Evolutionary conservation across 2,113 vertebrate genomes (phyloP).

Genomic region (Salvelinus sp.): DNA sequence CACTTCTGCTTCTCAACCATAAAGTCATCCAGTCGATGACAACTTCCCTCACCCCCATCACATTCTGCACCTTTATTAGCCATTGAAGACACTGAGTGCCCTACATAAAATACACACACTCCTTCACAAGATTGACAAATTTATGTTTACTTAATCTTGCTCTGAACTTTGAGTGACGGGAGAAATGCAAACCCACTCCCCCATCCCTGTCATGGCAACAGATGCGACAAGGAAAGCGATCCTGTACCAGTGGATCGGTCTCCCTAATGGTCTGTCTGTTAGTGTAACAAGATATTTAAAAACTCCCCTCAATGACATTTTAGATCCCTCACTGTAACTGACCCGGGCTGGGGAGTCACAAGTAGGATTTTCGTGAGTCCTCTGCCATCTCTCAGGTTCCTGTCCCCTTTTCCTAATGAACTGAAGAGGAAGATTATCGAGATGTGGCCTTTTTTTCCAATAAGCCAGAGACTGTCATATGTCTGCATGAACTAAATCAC

Average conservation of each 20-base stretch:
- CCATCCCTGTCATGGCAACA: slow-evolving; percentile 75
- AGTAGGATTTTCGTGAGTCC: slow-evolving; percentile 77
- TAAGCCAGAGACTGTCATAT: slow-evolving; percentile 32
- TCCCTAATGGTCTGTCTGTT: slow-evolving; percentile 83
- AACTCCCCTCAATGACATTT: slow-evolving; percentile 77
- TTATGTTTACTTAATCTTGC: slow-evolving; percentile 69
- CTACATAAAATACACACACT: slow-evolving; percentile 7
- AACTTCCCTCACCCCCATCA: slow-evolving; percentile 9
- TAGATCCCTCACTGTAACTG: slow-evolving; percentile 82
- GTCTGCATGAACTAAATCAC: not conserved
- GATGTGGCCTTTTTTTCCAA: slow-evolving; percentile 49
- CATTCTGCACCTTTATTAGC: slow-evolving; percentile 10
- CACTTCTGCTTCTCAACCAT: not conserved
- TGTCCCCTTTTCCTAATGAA: slow-evolving; percentile 74
- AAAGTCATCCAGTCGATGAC: slow-evolving; percentile 18
- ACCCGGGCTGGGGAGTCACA: slow-evolving; percentile 76
- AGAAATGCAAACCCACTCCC: slow-evolving; percentile 73
- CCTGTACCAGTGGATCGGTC: slow-evolving; percentile 79
- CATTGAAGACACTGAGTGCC: slow-evolving; percentile 1
- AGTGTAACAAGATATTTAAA: slow-evolving; percentile 80
- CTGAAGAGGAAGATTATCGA: slow-evolving; percentile 54
- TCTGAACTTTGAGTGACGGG: slow-evolving; percentile 80
- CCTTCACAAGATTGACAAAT: slow-evolving; percentile 32
- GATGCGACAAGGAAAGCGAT: slow-evolving; percentile 82
- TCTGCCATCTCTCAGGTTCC: slow-evolving; percentile 73